These are phyloP conservation scores for Zygaena filipendulae DNA, from an alignment of 2,888 invertebrate genomes.

Conservation along the genomic window DNA sequence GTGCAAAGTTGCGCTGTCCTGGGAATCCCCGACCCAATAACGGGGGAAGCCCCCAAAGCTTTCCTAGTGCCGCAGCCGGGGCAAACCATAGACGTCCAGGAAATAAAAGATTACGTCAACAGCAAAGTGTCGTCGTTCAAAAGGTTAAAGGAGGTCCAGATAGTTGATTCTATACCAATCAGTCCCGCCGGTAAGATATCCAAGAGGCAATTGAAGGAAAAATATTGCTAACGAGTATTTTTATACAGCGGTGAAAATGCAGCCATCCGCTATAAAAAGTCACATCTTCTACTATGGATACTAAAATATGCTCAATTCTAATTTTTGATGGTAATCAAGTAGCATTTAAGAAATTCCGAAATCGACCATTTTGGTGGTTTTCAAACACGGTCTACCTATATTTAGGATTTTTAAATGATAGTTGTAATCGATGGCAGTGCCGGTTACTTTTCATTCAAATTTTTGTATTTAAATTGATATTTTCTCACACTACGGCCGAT, in stretches of 20 bases:
- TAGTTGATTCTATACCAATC: conserved; percentile 78
- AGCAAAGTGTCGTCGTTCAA: conserved; percentile 80
- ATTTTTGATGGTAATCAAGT: conserved; percentile 4
- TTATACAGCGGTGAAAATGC: background rate
- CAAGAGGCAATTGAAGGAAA: conserved; percentile 67
- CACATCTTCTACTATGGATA: conserved; percentile 1
- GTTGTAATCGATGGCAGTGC: too few species aligned
- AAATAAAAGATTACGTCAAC: conserved; percentile 73
- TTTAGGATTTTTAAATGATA: too few species aligned
- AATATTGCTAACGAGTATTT: conserved; percentile 37
- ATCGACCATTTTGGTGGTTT: too few species aligned
- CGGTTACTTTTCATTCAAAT: too few species aligned
- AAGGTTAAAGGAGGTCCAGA: conserved; percentile 72
- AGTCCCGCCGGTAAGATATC: conserved; percentile 83
- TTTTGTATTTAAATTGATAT: too few species aligned
- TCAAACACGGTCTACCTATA: too few species aligned
- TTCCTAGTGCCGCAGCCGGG: conserved; percentile 70
- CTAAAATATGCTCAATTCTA: too few species aligned
- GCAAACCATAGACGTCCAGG: conserved; percentile 52
- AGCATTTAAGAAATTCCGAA: too few species aligned
- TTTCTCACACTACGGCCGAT: too few species aligned
- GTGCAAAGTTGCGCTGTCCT: conserved; percentile 87
- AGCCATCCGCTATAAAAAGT: conserved; percentile 7
- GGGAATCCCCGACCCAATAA: conserved; percentile 75
- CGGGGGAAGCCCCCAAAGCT: conserved; percentile 84